Conservation (phyloP, 2,113 vertebrate species). For the Phylloscopus trochiloides region DNA sequence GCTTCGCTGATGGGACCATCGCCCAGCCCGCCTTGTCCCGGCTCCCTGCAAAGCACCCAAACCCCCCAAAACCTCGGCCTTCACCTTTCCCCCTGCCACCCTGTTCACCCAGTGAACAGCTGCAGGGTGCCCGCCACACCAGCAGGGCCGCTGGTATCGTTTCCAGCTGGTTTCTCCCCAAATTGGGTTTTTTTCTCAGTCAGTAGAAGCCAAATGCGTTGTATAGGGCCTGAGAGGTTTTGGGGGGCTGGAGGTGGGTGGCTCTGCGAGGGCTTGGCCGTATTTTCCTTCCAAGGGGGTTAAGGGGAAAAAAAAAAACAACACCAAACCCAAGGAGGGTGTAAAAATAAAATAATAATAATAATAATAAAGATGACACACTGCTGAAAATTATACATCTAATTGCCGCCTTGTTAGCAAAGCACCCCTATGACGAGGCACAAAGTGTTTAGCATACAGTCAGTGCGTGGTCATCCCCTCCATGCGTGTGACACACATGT, state of each 20-base stretch:
- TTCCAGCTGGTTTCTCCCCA: not conserved
- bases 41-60: not conserved
- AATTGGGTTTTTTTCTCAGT: not conserved
- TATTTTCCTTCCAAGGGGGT: not conserved
- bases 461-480: slow-evolving; percentile 1
- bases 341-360: slow-evolving; percentile 56
- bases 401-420: slow-evolving; percentile 57
- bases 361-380: slow-evolving; percentile 64
- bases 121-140: rapidly evolving
- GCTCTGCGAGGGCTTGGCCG: not conserved
- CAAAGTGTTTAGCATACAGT: slow-evolving; percentile 17
- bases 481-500: slow-evolving; percentile 31
- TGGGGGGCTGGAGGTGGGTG: not conserved
- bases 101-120: rapidly evolving
- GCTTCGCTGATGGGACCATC: not conserved
- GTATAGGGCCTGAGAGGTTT: not conserved
- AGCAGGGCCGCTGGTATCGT: not conserved
- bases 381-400: slow-evolving; percentile 54
- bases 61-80: not conserved
- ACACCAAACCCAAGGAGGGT: not conserved
- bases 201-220: not conserved
- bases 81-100: not conserved
- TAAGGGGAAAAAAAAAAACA: not conserved
- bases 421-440: slow-evolving; percentile 48
- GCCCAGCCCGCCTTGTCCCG: not conserved